A percentile compares a stretch with the other conserved stretches of the same genome.
phyloP scores from a whole-genome alignment of 2,113 vertebrate genomes.

The Pelobates fuscus region DNA sequence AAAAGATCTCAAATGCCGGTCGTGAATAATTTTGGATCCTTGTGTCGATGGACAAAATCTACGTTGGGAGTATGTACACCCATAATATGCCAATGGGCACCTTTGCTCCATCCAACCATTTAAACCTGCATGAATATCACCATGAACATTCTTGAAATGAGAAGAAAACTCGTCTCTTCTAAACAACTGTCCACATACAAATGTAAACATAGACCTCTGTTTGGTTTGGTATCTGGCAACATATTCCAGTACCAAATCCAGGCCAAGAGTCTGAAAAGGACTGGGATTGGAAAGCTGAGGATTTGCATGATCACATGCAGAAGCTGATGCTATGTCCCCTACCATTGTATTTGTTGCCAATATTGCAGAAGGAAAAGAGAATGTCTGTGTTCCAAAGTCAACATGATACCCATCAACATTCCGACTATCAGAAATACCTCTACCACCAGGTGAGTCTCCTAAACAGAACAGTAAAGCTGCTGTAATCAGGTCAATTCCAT shows the following conservation, averaged over 20 bases:
- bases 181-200: conserved; percentile 93
- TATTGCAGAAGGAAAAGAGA: conserved; percentile 92
- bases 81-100: conserved; percentile 95
- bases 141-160: conserved; percentile 95
- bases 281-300: conserved; percentile 93
- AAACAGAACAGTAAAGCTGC: conserved; percentile 92
- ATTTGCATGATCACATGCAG: conserved; percentile 93
- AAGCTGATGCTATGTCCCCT: conserved; percentile 94
- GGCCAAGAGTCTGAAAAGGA: conserved; percentile 89
- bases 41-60: conserved; percentile 86
- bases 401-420: conserved; percentile 79
- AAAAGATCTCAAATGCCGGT: conserved; percentile 88
- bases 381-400: conserved; percentile 94
- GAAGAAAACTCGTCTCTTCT: conserved; percentile 94
- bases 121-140: conserved; percentile 95
- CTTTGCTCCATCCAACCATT: conserved; percentile 98
- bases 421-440: conserved; percentile 89
- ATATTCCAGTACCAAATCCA: conserved; percentile 90
- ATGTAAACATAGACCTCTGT: conserved; percentile 97
- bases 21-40: conserved; percentile 88
- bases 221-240: conserved; percentile 95
- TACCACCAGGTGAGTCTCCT: conserved; percentile 89
- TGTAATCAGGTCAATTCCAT: conserved; percentile 92
- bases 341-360: conserved; percentile 95
- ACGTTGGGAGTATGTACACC: conserved; percentile 93